Base-by-base conservation (phyloP, 2,888 invertebrate species). In the Lomographa bimaculata region DNA sequence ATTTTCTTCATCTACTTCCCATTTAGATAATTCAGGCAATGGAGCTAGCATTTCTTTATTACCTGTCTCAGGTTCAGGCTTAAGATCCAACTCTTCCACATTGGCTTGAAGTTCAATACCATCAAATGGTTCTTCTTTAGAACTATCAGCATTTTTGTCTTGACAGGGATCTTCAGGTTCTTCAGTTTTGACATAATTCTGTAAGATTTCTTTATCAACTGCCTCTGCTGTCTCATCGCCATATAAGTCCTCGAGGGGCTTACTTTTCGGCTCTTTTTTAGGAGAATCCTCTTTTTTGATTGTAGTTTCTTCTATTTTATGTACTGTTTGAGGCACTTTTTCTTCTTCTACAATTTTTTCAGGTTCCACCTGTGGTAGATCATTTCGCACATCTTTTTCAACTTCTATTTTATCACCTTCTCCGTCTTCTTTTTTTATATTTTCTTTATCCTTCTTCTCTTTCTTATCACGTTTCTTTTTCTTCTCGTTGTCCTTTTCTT, bases 1-100 rank as follows among this genome's bases (percentile, higher is more conserved):
- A 43, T 79, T 69, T 43, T 85, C 85, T 20, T 93, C 92, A 33
- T 94, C 94, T 14, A 95, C 92, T 79, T 97, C 97, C 97, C 97
- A 97, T 78, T 97, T 97, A 0, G 97, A 97, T 30, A 94, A 83
- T 64, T 94, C 96, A 0, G 97, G 96, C 42, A 95, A 58, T 1
- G 92, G 93, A 7, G 94, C 94, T 32, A 95, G 73, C 71, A 94
- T 91, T 72, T 94, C 93, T 58, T 91, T 89, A 39, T 40, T 60
- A 40, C 53, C 60, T 64, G 72, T 36, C 61, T 86, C 87, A 12
- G 85, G 64, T 47, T 91, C 91, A 54, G 85, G 78, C 57, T 91
- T 84, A 46, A 92, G 87, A 46, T 86, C 85, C 50, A 90, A 71
- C 60, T 91, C 91, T 46, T 90, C 91, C 3, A 89, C 80, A 44